phyloP scores from a whole-genome alignment of 2,797 vertebrate genomes.

The Melanotaenia pygmaea region DNA sequence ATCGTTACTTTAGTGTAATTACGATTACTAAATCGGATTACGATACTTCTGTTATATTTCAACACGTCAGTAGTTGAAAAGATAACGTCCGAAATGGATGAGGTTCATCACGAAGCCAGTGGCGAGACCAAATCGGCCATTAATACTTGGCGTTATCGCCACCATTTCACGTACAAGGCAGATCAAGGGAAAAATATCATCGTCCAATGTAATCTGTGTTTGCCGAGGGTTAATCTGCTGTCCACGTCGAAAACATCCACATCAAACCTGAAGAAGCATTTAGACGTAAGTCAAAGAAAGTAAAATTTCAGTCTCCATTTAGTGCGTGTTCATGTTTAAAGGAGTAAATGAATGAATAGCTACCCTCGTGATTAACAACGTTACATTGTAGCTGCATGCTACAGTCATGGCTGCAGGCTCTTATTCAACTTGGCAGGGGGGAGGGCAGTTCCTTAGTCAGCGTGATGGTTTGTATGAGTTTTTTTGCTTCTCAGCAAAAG shows the following conservation, averaged over 20 bases:
- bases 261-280: conserved; percentile 82
- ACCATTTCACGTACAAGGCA: conserved; percentile 84
- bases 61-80: conserved; percentile 16
- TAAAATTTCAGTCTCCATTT: background rate
- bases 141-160: conserved; percentile 80
- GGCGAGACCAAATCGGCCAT: conserved; percentile 76
- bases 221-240: conserved; percentile 79
- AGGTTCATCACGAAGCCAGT: conserved; percentile 55
- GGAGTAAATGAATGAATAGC: conserved; percentile 56
- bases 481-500: conserved; percentile 2
- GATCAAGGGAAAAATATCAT: conserved; percentile 83
- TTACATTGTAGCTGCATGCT: conserved; percentile 56
- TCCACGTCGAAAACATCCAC: conserved; percentile 82
- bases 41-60: conserved; percentile 68
- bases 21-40: conserved; percentile 80
- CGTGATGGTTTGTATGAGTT: background rate
- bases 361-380: conserved; percentile 44
- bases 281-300: conserved; percentile 74
- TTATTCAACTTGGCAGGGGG: background rate
- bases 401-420: conserved; percentile 44
- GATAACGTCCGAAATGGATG: conserved; percentile 60
- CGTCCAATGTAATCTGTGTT: conserved; percentile 83
- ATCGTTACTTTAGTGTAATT: conserved; percentile 84
- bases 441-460: background rate
- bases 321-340: conserved; percentile 45